A percentile compares a stretch with the other conserved stretches of the same genome.
Evolutionary conservation across 2,797 vertebrate genomes (phyloP).

Genomic region (Acanthiza pusilla): DNA sequence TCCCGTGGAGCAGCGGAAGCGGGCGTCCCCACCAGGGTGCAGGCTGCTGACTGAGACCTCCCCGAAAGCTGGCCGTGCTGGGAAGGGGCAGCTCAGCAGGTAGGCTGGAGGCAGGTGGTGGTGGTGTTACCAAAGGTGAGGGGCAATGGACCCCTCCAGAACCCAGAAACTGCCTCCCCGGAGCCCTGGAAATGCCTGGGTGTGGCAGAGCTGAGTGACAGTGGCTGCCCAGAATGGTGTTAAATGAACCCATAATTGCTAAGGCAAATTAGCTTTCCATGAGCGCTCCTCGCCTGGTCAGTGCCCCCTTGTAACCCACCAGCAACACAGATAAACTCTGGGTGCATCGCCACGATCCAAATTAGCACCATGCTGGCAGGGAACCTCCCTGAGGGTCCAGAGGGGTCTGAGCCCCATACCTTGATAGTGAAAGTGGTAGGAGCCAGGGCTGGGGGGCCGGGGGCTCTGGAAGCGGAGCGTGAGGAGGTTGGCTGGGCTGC

Average conservation of each 20-base stretch:
- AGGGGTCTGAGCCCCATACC: conserved; percentile 70
- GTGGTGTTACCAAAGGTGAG: accelerated
- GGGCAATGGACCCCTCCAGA: too few species aligned
- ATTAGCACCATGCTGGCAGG: not conserved
- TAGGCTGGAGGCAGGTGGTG: conserved; percentile 71
- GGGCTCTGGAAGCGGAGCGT: conserved; percentile 86
- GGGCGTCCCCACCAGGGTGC: conserved; percentile 87
- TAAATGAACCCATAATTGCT: conserved; percentile 57
- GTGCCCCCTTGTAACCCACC: conserved; percentile 32
- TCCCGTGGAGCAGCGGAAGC: conserved; percentile 85
- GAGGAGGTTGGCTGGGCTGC: conserved; percentile 92
- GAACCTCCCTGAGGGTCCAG: not conserved
- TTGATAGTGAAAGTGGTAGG: conserved; percentile 88
- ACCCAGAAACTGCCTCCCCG: not conserved
- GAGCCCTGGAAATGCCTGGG: not conserved
- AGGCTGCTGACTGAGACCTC: conserved; percentile 89
- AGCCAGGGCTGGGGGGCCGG: conserved; percentile 73
- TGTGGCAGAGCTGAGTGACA: not conserved
- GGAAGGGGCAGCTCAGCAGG: conserved; percentile 88
- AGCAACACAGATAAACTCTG: not conserved
- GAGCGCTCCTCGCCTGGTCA: not conserved
- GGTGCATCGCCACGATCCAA: not conserved
- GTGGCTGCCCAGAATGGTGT: not conserved
- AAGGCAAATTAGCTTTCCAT: conserved; percentile 57
- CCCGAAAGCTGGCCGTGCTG: conserved; percentile 80